These are phyloP conservation scores for Callosobruchus maculatus DNA, from an alignment of 2,888 invertebrate species.

Conservation along the genomic window DNA sequence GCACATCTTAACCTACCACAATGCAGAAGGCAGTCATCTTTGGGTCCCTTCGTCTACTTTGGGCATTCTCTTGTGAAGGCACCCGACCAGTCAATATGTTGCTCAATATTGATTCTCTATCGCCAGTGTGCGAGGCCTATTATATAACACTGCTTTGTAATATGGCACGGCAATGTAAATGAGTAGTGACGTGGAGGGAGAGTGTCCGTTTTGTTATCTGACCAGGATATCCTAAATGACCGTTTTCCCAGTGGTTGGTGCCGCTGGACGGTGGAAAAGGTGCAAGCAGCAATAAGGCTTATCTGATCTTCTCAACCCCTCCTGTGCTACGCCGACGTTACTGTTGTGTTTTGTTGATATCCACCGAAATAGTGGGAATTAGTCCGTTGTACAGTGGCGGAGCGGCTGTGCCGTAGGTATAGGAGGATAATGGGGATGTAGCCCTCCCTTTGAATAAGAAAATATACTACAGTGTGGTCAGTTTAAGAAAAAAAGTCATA, in stretches of 20 bases:
- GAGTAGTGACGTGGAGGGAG: neutral
- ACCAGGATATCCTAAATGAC: slow-evolving; percentile 42
- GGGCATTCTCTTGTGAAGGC: too few relatives aligned
- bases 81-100: too few relatives aligned
- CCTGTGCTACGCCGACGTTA: neutral
- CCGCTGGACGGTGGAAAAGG: slow-evolving; percentile 11
- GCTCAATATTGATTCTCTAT: too few relatives aligned
- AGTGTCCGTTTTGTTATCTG: slow-evolving; percentile 28
- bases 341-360: neutral
- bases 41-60: too few relatives aligned
- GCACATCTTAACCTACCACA: too few relatives aligned
- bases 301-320: neutral
- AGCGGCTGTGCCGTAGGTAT: neutral
- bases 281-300: slow-evolving; percentile 4
- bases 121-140: too few relatives aligned
- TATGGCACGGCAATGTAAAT: neutral
- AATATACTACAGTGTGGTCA: too few relatives aligned
- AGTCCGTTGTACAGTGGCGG: neutral
- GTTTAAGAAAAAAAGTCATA: too few relatives aligned
- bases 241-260: slow-evolving; percentile 37
- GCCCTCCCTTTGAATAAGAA: too few relatives aligned
- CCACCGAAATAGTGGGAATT: neutral
- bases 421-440: too few relatives aligned
- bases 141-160: too few relatives aligned
- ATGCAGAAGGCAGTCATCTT: too few relatives aligned